Base-by-base conservation (phyloP, 2,888 invertebrate genomes). In the Argyra leucocephala region DNA sequence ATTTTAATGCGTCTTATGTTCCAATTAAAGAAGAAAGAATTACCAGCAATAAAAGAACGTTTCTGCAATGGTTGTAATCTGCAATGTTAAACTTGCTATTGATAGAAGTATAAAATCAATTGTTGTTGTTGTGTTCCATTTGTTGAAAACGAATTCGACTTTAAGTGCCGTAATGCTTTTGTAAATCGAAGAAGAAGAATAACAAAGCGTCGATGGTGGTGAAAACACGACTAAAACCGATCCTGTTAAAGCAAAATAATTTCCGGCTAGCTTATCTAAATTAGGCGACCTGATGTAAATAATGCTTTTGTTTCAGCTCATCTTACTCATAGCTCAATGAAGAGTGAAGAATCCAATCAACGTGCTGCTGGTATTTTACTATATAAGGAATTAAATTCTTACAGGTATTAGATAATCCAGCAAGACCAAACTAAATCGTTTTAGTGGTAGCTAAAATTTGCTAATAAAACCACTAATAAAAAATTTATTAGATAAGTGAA, bases 231-330 rank as follows among this genome's bases (percentile, higher is more conserved):
- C 90, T 0, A 98, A 97, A 80, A 98, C 99, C 37, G 88, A 90
- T 72, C 85, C 91, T 58, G 91, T 86, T 57, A 90, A 90, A 75
- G 78, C 79, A 7, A 88, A 90, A 71, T 85, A 84, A 70, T 99
- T 99, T 82, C 85, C 96, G 70, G 86, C 86, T 21, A 93, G 94
- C 69, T 81, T 99, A 65, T 87, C 95, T 64, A 93, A 94, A 76
- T 82, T 99, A 64, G 99, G 96, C n/a, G 99, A 99, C 83, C 86
- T 36, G 99, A 97, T 80, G 90, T 99, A 15, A 99, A 99, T 81
- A 99, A 99, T 85, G 99, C 99, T 15, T 99, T 99, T 82, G 99
- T 99, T 75, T 95, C 95, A 62, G 93, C 93, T 1, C 94, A 95
- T 79, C 85, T 83, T 75, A 88, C 83, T n/a, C 88, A 82, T 77